phyloP scores from a whole-genome alignment of 1,140 invertebrate species.

The Ceratosolen fusciceps region DNA sequence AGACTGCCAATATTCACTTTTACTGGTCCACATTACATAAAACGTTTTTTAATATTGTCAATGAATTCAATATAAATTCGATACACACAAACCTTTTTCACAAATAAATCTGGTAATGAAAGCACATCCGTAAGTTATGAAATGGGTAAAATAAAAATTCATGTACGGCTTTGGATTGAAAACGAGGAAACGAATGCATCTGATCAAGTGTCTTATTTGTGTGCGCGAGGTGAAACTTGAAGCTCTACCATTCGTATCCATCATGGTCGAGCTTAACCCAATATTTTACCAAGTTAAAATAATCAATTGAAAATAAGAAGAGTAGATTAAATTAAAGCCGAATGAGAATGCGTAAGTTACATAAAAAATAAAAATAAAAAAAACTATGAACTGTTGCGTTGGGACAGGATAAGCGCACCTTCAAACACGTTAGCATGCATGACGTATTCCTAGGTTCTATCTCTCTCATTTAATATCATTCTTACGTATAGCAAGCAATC shows the following conservation, averaged over 20 bases:
- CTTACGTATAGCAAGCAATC: background rate
- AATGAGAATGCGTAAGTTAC: background rate
- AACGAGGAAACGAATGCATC: background rate
- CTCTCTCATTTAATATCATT: slow-evolving; percentile 8
- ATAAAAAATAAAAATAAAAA: no score
- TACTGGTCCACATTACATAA: background rate
- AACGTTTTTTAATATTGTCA: background rate
- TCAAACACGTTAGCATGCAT: background rate
- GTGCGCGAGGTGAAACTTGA: background rate
- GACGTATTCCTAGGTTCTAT: slow-evolving; percentile 14
- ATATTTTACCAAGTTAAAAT: no score
- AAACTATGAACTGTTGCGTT: background rate
- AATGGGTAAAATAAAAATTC: background rate
- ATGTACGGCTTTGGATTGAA: background rate
- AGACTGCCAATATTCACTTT: background rate
- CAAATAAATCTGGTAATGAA: background rate
- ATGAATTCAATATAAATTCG: background rate
- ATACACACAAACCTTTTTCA: background rate
- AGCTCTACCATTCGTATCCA: background rate
- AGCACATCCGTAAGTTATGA: background rate
- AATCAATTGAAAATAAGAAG: background rate
- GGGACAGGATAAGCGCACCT: slow-evolving; percentile 14
- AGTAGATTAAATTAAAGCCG: background rate
- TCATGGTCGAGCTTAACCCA: background rate
- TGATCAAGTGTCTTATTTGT: background rate